These are phyloP conservation scores for Falcunculus frontatus DNA, from an alignment of 2,113 vertebrate genomes.

Conservation along the genomic window DNA sequence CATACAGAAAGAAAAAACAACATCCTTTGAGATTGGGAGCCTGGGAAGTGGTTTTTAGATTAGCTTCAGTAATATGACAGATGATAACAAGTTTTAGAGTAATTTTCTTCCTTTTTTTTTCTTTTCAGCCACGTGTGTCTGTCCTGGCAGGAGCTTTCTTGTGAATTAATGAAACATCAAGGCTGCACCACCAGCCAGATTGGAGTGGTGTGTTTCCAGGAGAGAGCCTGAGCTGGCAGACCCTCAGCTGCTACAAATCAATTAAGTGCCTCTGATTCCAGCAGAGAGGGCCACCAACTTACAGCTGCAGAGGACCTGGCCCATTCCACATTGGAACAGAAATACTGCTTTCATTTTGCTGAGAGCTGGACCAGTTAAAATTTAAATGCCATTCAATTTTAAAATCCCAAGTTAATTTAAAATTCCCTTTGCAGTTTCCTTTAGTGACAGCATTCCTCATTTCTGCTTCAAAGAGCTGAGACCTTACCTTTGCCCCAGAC, in stretches of 20 bases:
- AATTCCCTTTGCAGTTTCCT: conserved; percentile 3
- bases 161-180: conserved; percentile 32
- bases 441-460: neutral
- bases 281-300: neutral
- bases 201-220: neutral
- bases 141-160: conserved; percentile 13
- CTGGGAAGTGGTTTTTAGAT: conserved; percentile 31
- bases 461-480: neutral
- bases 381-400: conserved; percentile 39
- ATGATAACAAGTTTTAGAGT: conserved; percentile 3
- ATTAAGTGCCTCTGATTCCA: conserved; percentile 1
- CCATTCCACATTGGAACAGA: neutral
- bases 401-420: neutral
- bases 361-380: neutral
- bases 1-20: neutral
- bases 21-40: neutral
- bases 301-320: neutral
- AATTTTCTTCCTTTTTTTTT: neutral
- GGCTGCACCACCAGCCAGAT: neutral
- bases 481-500: fast-evolving
- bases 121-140: neutral
- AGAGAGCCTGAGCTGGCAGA: conserved; percentile 1
- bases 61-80: neutral
- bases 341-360: neutral
- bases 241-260: conserved; percentile 17